Base-by-base conservation (phyloP, 2,113 vertebrate species). In the Artemisiospiza belli region DNA sequence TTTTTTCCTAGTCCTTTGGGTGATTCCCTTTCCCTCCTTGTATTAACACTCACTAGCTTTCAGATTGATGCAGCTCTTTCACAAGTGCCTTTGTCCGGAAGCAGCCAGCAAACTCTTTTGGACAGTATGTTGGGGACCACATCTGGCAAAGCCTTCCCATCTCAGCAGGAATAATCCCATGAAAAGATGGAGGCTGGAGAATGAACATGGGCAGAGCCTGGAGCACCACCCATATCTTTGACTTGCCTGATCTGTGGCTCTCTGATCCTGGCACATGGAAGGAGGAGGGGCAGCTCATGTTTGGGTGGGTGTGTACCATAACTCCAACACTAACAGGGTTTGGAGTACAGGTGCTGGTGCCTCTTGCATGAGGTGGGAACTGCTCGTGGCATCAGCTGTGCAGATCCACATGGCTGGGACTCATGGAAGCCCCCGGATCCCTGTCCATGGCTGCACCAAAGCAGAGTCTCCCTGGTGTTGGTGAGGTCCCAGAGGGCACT, bases 191-290 rank as follows among this genome's bases (percentile, higher is more conserved):
- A 18, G 28, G 55, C 20, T 64, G 69, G 62, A 68, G 59, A 51
- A 61, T 23, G 25, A 57, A 7, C 24, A 2, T 1, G 13, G n/a
- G 15, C 41, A 86, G 24, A 70, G 16, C 27, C 30, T 81, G 44
- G 64, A 74, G 57, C 10, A 55, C 15, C 43, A 27, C 8, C 11
- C 9, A 4, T 18, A 1, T 10, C n/a, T 46, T 41, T 19, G 5
- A 31, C 23, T 43, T 1, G 5, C 1, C 1, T 13, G 12, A 10
- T 59, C 27, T 66, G 23, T 41, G 9, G 23, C 4, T 39, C 25
- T 63, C 27, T 62, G 51, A 10, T 18, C 4, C 2, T 23, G 35
- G 52, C 43, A 35, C 6, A 1, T 17, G 41, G 55, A 63, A 73
- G 57, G 33, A 78, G 33, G 30, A 52, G 55, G 49, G 10, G 33